phyloP scores from a whole-genome alignment of 2,797 vertebrate genomes.

The Acropternis orthonyx region DNA sequence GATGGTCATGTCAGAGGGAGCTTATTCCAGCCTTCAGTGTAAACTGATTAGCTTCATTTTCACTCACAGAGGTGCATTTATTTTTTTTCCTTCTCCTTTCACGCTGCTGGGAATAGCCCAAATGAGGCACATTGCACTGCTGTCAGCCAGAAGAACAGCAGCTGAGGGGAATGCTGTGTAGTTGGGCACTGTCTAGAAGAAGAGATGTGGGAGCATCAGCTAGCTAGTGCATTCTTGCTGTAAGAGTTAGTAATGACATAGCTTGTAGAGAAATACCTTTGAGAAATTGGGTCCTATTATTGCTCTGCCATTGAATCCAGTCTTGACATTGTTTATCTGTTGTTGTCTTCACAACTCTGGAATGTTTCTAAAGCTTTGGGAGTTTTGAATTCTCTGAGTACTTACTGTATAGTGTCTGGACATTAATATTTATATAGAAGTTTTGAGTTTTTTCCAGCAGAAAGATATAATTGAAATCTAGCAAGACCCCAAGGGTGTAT shows the following conservation, averaged over 20 bases:
- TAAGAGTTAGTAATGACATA: neutral
- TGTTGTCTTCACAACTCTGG: neutral
- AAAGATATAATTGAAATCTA: constrained; percentile 10
- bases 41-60: constrained; percentile 42
- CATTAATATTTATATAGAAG: constrained; percentile 2
- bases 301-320: neutral
- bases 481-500: neutral
- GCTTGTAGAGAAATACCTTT: neutral
- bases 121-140: rapidly evolving
- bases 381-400: neutral
- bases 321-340: neutral
- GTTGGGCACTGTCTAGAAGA: neutral
- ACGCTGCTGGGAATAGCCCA: neutral
- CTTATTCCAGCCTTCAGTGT: constrained; percentile 16
- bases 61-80: neutral
- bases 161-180: neutral
- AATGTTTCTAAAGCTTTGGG: neutral
- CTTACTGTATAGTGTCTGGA: neutral
- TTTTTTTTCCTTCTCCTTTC: neutral
- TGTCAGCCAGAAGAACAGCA: neutral
- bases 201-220: neutral
- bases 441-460: constrained; percentile 8
- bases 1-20: neutral
- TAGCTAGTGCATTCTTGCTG: neutral
- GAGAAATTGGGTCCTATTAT: neutral